Evolutionary conservation across 1,140 invertebrate species (phyloP).

Genomic region (Atta texana): DNA sequence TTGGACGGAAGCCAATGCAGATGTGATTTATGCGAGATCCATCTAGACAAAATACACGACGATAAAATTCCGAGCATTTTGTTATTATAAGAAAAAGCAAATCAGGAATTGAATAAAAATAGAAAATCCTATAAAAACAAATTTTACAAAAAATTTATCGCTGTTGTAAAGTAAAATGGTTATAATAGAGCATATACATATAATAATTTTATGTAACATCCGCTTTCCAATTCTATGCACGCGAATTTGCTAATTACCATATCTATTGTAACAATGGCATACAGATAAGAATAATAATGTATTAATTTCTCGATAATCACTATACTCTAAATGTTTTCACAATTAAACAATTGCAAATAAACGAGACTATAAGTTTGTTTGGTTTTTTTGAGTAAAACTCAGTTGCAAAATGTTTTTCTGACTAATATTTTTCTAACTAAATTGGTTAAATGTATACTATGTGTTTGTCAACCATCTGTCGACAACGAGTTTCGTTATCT

Average conservation of each 20-base stretch:
- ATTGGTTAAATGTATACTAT: too few species aligned
- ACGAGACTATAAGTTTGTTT: too few species aligned
- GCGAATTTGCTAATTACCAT: not conserved
- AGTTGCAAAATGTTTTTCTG: too few species aligned
- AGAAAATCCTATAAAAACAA: not conserved
- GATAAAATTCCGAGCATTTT: constrained; percentile 23
- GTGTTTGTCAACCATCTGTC: too few species aligned
- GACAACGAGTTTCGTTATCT: too few species aligned
- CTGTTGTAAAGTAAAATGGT: not conserved
- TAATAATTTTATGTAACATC: not conserved
- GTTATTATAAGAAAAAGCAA: not conserved
- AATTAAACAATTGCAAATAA: constrained; percentile 11
- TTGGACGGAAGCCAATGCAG: constrained; percentile 46
- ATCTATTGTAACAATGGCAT: not conserved
- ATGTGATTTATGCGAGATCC: constrained; percentile 27
- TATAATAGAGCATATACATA: not conserved
- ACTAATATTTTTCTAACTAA: too few species aligned
- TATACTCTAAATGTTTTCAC: not conserved
- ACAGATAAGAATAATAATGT: not conserved
- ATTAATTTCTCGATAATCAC: not conserved
- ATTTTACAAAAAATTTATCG: not conserved
- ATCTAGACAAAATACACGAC: constrained; percentile 5
- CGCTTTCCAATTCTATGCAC: not conserved
- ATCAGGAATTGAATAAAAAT: not conserved
- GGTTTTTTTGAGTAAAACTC: too few species aligned